Evolutionary conservation across 2,113 vertebrate genomes (phyloP), one percentile per base, ranked within the genome.

Genomic region (Scomber scombrus): DNA sequence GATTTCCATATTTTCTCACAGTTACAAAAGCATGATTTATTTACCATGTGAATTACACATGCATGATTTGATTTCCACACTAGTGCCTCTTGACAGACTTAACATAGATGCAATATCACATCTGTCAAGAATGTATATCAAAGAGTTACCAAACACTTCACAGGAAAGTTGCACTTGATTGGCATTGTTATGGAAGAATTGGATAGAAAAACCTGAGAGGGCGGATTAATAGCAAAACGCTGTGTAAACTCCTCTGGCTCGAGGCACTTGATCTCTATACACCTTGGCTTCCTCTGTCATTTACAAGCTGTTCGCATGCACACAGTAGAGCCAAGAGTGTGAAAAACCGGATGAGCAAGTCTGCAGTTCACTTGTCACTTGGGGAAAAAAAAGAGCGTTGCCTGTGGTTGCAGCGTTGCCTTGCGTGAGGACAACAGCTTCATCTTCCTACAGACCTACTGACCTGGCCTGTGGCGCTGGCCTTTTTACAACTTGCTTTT

Each of bases 171-270:
- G 71, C 73, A 64, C 31, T 80, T 90, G 84, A 84, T 80, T 91
- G 90, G 85, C 75, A 88, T 90, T 43, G 64, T 84, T 87, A 78
- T 71, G 75, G 89, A 46, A 74, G 80, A 81, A 80, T 50, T 63
- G 84, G 69, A 91, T 82, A 80, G 81, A 91, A 90, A 85, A 89
- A 86, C 83, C 66, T 67, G 85, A 89, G 73, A 79, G 80, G 91
- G 88, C 3, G 91, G 91, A 93, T 94, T 92, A 94, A 92, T 91
- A 76, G 85, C 86, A 88, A 60, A 76, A 81, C 82, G 23, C 91
- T 95, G 90, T 95, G 93, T 95, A 95, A 95, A 95, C 94, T 95
- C 90, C 90, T 87, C 75, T 88, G 78, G 88, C 95, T 93, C 34
- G 14, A 64, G 93, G 95, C 94, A 18, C 54, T 91, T 56, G 72